These are phyloP conservation scores for Patagioenas fasciata DNA, from an alignment of 2,113 vertebrate genomes.

Conservation along the genomic window DNA sequence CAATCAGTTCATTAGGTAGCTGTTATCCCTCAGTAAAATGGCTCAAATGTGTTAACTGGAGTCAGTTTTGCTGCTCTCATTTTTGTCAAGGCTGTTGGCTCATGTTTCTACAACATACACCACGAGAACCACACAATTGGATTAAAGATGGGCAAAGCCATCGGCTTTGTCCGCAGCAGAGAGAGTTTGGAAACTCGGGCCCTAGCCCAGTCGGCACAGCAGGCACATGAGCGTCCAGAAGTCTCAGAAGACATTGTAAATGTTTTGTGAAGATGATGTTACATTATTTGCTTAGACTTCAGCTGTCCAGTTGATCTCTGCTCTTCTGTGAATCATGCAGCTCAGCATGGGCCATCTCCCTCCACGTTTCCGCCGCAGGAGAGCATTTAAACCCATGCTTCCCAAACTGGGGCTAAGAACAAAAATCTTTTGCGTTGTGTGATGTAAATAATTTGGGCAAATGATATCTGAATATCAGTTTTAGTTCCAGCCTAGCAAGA, in stretches of 20 bases:
- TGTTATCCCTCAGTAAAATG: not conserved
- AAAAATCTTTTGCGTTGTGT: not conserved
- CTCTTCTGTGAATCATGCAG: not conserved
- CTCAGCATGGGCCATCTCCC: not conserved
- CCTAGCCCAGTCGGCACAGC: not conserved
- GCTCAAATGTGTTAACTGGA: not conserved
- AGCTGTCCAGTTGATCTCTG: not conserved
- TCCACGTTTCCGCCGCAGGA: not conserved
- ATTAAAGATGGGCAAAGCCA: not conserved
- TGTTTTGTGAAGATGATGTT: not conserved
- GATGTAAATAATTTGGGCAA: not conserved
- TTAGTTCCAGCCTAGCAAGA: not conserved
- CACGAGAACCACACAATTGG: not conserved
- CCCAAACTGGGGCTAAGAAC: not conserved
- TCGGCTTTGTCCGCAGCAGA: not conserved
- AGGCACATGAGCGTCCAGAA: not conserved
- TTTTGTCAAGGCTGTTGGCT: slow-evolving; percentile 4
- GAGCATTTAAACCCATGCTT: not conserved
- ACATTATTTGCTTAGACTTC: not conserved
- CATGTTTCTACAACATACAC: not conserved
- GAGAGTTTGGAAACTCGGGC: not conserved
- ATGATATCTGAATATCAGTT: not conserved
- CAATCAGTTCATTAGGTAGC: not conserved
- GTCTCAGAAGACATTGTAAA: not conserved
- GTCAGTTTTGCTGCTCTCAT: not conserved